phyloP scores from a whole-genome alignment of 2,113 vertebrate species.

The Pluvianellus socialis region DNA sequence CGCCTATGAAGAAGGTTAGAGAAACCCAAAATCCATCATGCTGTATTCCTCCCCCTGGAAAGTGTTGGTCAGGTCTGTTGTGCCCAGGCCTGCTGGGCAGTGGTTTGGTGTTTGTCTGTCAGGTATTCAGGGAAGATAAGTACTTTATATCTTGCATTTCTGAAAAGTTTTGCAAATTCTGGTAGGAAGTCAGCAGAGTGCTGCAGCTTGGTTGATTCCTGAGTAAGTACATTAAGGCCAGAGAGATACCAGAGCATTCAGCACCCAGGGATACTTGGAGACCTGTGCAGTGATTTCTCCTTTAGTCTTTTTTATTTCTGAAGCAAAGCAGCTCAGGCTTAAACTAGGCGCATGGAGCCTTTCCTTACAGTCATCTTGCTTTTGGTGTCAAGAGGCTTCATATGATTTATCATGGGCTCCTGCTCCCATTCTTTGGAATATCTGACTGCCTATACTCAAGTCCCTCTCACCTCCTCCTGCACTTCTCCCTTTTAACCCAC shows the following conservation, averaged over 20 bases:
- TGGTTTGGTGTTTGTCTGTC: neutral
- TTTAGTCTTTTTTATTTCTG: neutral
- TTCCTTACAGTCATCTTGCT: slow-evolving; percentile 41
- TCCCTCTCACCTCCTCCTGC: slow-evolving; percentile 19
- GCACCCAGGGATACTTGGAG: neutral
- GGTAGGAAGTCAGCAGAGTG: neutral
- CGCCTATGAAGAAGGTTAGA: neutral
- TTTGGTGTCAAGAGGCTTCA: slow-evolving; percentile 49
- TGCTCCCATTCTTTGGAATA: slow-evolving; percentile 62
- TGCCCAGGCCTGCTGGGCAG: neutral
- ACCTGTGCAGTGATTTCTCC: neutral
- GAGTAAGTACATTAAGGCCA: neutral
- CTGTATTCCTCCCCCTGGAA: neutral
- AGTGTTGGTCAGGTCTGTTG: neutral
- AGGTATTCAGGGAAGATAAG: neutral
- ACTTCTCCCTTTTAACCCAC: slow-evolving; percentile 31
- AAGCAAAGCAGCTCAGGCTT: neutral
- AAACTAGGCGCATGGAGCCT: slow-evolving; percentile 1
- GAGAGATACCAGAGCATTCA: neutral
- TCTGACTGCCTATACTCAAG: slow-evolving; percentile 37
- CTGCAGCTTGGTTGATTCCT: neutral
- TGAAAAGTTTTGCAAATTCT: neutral
- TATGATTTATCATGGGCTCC: slow-evolving; percentile 46
- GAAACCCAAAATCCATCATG: neutral
- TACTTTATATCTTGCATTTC: neutral